A percentile compares a stretch with the other conserved stretches of the same genome.
Conservation (phyloP, 2,888 invertebrate genomes). For the Eupithecia insigniata region DNA sequence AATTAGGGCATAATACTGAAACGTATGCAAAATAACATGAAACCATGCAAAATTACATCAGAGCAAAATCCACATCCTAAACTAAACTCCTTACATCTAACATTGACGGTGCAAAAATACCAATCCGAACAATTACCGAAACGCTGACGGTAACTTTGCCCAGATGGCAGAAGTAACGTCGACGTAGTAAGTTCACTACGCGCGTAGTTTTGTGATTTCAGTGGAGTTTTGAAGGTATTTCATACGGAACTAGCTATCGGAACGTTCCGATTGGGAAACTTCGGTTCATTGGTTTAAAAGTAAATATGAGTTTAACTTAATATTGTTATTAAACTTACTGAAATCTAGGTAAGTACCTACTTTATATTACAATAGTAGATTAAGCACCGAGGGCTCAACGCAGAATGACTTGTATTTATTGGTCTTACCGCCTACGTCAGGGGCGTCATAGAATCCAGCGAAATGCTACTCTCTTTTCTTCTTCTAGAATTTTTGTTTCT, state of each 20-base stretch:
- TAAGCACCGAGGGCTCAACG: no score
- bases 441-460: no score
- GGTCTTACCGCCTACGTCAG: no score
- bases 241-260: conserved; percentile 1
- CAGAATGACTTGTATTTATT: no score
- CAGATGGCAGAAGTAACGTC: conserved; percentile 11
- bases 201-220: conserved; percentile 13
- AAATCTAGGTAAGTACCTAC: not conserved
- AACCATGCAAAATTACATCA: conserved; percentile 9
- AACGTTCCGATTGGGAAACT: not conserved
- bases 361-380: not conserved
- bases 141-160: conserved; percentile 13
- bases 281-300: not conserved
- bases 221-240: conserved; percentile 10
- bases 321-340: not conserved
- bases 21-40: not conserved
- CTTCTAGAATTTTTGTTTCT: no score
- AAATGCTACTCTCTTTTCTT: no score
- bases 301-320: not conserved
- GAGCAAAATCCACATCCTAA: not conserved
- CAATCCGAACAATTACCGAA: conserved; percentile 30
- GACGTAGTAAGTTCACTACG: not conserved
- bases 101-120: conserved; percentile 28
- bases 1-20: not conserved
- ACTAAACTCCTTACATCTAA: conserved; percentile 20